Evolutionary conservation across 2,797 vertebrate species (phyloP).

Genomic region (Chelonia mydas): DNA sequence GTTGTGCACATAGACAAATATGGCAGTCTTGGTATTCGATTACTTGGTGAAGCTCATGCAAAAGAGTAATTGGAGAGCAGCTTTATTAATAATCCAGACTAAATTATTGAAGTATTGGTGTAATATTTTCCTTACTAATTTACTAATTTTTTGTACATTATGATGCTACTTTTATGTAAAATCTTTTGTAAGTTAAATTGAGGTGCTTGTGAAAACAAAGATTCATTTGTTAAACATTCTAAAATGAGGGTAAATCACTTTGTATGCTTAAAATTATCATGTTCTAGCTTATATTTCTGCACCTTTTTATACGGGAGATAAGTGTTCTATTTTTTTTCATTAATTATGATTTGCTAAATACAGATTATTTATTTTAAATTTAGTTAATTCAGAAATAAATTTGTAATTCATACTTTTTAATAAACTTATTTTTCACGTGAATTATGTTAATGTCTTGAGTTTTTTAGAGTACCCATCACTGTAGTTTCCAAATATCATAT

Average conservation of each 20-base stretch:
- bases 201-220: conserved; percentile 59
- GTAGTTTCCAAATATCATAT: background rate
- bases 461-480: background rate
- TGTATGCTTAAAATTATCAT: conserved; percentile 65
- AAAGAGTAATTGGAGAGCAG: conserved; percentile 43
- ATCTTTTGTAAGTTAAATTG: conserved; percentile 71
- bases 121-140: conserved; percentile 43
- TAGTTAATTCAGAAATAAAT: conserved; percentile 75
- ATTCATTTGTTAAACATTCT: conserved; percentile 37
- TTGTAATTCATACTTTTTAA: background rate
- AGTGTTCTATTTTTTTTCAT: conserved; percentile 80
- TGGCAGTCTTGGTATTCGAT: conserved; percentile 85
- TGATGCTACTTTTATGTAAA: conserved; percentile 66
- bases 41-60: conserved; percentile 88
- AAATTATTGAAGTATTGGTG: conserved; percentile 15
- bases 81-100: conserved; percentile 23
- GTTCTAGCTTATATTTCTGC: conserved; percentile 68
- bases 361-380: conserved; percentile 67
- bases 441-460: background rate
- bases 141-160: conserved; percentile 67
- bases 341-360: conserved; percentile 64
- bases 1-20: conserved; percentile 85
- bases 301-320: conserved; percentile 67
- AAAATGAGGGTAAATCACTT: conserved; percentile 50
- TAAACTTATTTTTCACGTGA: background rate